A percentile compares a stretch with the other conserved stretches of the same genome.
Evolutionary conservation across 1,140 invertebrate species (phyloP).

Genomic region (Neuroterus valhalla): DNA sequence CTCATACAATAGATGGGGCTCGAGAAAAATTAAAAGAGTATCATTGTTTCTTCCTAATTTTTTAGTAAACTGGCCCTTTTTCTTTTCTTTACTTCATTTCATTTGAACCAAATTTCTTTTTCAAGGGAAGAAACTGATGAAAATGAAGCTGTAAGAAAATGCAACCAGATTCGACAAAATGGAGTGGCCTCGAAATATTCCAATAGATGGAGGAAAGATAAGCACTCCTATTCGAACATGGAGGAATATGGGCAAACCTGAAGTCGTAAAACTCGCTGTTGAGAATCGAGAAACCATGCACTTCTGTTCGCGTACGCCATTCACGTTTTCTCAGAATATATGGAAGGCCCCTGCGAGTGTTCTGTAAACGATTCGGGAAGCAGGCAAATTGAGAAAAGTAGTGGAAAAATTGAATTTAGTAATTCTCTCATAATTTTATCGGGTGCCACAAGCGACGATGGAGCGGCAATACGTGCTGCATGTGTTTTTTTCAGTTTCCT

Average conservation of each 20-base stretch:
- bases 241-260: constrained; percentile 29
- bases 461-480: constrained; percentile 41
- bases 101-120: too few species aligned
- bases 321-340: constrained; percentile 54
- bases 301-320: constrained; percentile 42
- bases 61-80: too few species aligned
- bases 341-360: constrained; percentile 43
- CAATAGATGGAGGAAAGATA: constrained; percentile 31
- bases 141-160: too few species aligned
- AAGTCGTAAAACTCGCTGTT: constrained; percentile 46
- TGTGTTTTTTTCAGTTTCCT: constrained; percentile 35
- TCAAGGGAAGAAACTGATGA: too few species aligned
- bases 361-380: constrained; percentile 43
- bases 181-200: too few species aligned
- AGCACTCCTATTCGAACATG: constrained; percentile 37
- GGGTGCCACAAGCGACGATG: constrained; percentile 28
- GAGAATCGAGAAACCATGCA: constrained; percentile 27
- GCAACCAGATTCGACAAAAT: too few species aligned
- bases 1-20: too few species aligned
- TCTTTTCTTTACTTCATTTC: too few species aligned
- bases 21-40: too few species aligned
- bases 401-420: constrained; percentile 57
- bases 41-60: too few species aligned
- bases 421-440: constrained; percentile 60
- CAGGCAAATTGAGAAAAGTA: constrained; percentile 37